These are phyloP conservation scores for Agonopterix arenella DNA, from an alignment of 2,888 invertebrate genomes.

Conservation along the genomic window DNA sequence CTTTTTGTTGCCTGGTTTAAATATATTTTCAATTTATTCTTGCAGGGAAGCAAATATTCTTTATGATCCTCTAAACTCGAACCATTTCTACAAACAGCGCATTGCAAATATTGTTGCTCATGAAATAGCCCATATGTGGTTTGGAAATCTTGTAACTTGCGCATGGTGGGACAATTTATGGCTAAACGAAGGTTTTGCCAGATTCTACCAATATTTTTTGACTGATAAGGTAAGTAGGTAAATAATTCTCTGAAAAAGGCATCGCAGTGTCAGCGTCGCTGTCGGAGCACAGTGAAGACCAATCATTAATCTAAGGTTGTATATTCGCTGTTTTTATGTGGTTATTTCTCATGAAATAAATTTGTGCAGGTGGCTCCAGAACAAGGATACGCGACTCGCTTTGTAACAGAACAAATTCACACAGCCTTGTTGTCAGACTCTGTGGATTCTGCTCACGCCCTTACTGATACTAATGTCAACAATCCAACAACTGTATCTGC, in stretches of 20 bases:
- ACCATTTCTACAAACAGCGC: conserved; percentile 78
- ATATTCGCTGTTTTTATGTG: background rate
- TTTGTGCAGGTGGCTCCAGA: conserved; percentile 45
- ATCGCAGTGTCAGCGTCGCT: too few relatives aligned
- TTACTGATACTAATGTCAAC: conserved; percentile 73
- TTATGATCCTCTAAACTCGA: conserved; percentile 57
- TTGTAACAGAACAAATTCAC: conserved; percentile 83
- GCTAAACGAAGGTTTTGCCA: conserved; percentile 83
- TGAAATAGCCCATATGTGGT: conserved; percentile 90
- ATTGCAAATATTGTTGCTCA: conserved; percentile 83
- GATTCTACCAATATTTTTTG: conserved; percentile 82
- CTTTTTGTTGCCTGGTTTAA: background rate
- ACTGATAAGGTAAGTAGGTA: conserved; percentile 69
- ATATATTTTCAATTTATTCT: background rate
- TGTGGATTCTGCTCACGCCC: conserved; percentile 69
- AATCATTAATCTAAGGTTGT: background rate
- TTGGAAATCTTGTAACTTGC: conserved; percentile 85
- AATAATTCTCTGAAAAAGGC: background rate
- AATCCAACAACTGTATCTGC: conserved; percentile 74
- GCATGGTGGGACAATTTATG: conserved; percentile 86
- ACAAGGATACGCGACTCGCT: conserved; percentile 59
- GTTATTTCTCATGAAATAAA: background rate
- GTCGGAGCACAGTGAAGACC: too few relatives aligned
- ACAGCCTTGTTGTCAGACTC: conserved; percentile 78
- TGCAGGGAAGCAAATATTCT: conserved; percentile 78